Percentiles rank a stretch among this genome's conserved stretches.
These are phyloP conservation scores for Pseudopipra pipra DNA, from an alignment of 2,113 vertebrate species.

Conservation along the genomic window DNA sequence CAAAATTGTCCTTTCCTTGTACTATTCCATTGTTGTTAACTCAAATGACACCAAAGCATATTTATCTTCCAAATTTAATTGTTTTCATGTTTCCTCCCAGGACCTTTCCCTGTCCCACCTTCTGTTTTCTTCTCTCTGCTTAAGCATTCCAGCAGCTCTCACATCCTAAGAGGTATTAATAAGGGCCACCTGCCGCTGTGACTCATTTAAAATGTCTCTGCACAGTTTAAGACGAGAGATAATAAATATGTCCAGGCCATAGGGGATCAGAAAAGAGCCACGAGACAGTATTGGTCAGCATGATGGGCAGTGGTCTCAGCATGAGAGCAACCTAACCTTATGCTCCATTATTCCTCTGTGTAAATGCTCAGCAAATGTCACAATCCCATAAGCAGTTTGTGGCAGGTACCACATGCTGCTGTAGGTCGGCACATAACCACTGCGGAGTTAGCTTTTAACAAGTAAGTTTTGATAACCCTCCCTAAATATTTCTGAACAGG, in stretches of 20 bases:
- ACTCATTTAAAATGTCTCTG: slow-evolving; percentile 36
- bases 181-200: slow-evolving; percentile 45
- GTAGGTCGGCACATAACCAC: neutral
- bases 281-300: slow-evolving; percentile 14
- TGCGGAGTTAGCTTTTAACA: neutral
- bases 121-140: neutral
- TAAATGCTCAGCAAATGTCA: slow-evolving; percentile 47
- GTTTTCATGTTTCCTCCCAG: neutral
- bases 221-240: slow-evolving; percentile 4
- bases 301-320: slow-evolving; percentile 50
- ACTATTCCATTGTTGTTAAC: neutral
- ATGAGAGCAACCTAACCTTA: slow-evolving; percentile 41
- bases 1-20: neutral
- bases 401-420: slow-evolving; percentile 32
- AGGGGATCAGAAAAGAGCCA: neutral
- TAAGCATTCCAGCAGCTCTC: neutral
- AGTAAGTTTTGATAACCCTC: neutral
- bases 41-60: neutral
- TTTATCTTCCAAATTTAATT: slow-evolving; percentile 7
- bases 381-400: slow-evolving; percentile 7
- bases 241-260: slow-evolving; percentile 45
- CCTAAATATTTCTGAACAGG: neutral
- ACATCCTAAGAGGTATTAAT: slow-evolving; percentile 13
- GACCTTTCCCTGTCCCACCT: neutral
- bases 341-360: slow-evolving; percentile 38